A percentile compares a stretch with the other conserved stretches of the same genome.
These are phyloP conservation scores for Cetoscarus ocellatus DNA, from an alignment of 2,797 vertebrate genomes.

Conservation along the genomic window DNA sequence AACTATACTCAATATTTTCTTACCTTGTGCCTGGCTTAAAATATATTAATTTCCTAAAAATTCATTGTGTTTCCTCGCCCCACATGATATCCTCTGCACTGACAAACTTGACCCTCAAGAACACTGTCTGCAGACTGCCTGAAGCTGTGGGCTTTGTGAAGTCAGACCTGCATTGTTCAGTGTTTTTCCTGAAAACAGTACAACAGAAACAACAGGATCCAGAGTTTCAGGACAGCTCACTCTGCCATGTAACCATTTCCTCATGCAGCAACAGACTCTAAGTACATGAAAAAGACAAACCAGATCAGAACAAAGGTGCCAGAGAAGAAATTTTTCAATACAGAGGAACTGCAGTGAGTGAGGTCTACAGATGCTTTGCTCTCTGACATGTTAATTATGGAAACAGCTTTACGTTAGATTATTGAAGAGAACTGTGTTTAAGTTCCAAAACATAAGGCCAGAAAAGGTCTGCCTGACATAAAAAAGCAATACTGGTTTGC, in stretches of 20 bases:
- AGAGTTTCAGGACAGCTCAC: neutral
- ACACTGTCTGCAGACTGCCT: slow-evolving; percentile 24
- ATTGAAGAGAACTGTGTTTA: neutral
- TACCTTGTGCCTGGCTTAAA: no score
- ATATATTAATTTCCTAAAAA: no score
- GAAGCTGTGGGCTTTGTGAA: slow-evolving; percentile 17
- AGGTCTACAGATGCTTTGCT: neutral
- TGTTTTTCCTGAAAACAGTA: slow-evolving; percentile 61
- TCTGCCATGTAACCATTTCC: neutral
- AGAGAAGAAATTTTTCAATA: neutral
- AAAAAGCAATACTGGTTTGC: no score
- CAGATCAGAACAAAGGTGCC: neutral
- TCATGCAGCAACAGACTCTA: neutral
- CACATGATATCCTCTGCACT: neutral
- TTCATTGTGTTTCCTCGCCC: no score
- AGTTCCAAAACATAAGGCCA: no score
- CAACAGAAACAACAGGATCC: slow-evolving; percentile 29
- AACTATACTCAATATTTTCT: no score
- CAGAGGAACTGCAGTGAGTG: neutral
- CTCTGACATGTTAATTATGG: slow-evolving; percentile 30
- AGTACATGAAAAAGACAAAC: slow-evolving; percentile 14
- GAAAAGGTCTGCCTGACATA: no score
- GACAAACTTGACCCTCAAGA: slow-evolving; percentile 3
- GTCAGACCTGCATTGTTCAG: slow-evolving; percentile 43
- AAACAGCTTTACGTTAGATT: slow-evolving; percentile 26